These are phyloP conservation scores for Aspiorhynchus laticeps DNA, from an alignment of 2,113 vertebrate genomes.

Conservation along the genomic window DNA sequence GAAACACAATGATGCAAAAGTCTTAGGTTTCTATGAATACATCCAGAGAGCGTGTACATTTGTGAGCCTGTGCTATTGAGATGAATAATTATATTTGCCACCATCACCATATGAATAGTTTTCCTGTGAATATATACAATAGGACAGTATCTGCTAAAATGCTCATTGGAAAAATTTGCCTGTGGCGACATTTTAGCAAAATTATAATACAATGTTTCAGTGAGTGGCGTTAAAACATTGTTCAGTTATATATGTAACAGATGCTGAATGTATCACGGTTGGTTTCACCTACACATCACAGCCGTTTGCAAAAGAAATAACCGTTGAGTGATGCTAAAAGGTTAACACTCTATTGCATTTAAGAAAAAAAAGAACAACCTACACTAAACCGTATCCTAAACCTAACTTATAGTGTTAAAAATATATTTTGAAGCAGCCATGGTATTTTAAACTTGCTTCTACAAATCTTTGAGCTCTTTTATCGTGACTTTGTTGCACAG, in stretches of 20 bases:
- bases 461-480: not conserved
- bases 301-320: not conserved
- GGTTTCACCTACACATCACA: not conserved
- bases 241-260: not conserved
- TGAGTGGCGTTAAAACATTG: too few species aligned
- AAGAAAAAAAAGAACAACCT: not conserved
- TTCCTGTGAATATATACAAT: not conserved
- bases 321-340: not conserved
- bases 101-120: not conserved
- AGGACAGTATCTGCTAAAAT: not conserved
- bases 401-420: not conserved
- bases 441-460: not conserved
- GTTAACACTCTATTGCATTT: not conserved
- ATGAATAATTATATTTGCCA: constrained; percentile 34
- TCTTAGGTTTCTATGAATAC: constrained; percentile 51
- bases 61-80: not conserved
- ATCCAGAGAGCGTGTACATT: not conserved
- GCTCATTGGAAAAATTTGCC: not conserved
- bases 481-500: not conserved
- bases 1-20: constrained; percentile 61
- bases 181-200: not conserved
- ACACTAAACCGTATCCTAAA: not conserved
- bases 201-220: not conserved
- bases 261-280: not conserved
- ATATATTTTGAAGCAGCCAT: not conserved